Evolutionary conservation across 1,140 invertebrate species (phyloP), one percentile per base, ranked within the genome.

Genomic region (Kradibia gibbosae): DNA sequence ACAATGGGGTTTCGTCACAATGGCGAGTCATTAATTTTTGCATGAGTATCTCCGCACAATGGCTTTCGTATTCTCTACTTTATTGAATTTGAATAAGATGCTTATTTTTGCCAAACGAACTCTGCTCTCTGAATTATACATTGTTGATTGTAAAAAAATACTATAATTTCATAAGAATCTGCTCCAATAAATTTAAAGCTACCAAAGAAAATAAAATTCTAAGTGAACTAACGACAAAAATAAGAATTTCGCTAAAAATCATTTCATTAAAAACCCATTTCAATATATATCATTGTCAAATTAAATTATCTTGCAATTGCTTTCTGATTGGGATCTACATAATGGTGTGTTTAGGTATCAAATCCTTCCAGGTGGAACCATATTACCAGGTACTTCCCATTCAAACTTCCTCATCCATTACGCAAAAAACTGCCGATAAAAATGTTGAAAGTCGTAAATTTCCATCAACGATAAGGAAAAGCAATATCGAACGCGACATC

Each of bases 21-120:
- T 73, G 15, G 45, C 0, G 3, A 22, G 13, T 73, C 71, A 13
- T 73, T 73, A 73, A 73, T 73, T 55, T 71, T 36, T 73, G 5
- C 4, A 0, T 28, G 3, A 25, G 10, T 25, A 34, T 36, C 1
- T 25, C 55, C 4, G 34, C 50, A 8, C 50, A 31, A 53, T 31
- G 60, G 3, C 17, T 67, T 39, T n/a, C 36, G 20, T 39, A 36
- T 11, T 67, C 0, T 28, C 5, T n/a, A 17, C 17, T n/a, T 39
- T 67, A 67, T 39, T 67, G 17, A 67, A 67, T 39, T 22, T 36
- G 15, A 39, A 67, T 34, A 39, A 67, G 36, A n/a, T n/a, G 20
- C 20, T n/a, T 7, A 0, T 28, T 34, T 34, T 62, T 34, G 3
- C 13, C 13, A 60, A 28, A n/a, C 1, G 10, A 62, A 34, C 15